phyloP scores from a whole-genome alignment of 2,113 vertebrate species.

The Acrocephalus arundinaceus region DNA sequence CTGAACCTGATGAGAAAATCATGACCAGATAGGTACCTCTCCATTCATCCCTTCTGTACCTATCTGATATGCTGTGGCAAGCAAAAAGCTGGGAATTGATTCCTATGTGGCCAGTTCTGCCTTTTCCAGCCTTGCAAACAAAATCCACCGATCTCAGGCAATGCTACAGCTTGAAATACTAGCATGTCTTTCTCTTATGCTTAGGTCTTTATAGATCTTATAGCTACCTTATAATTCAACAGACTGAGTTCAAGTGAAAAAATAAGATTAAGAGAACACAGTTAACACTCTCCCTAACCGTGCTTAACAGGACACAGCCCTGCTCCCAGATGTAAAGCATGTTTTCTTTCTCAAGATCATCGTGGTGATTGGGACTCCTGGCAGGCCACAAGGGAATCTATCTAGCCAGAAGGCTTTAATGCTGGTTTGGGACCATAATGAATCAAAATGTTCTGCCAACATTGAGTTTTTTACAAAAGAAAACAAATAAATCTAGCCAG shows the following conservation, averaged over 20 bases:
- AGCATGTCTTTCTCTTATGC: not conserved
- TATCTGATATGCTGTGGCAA: not conserved
- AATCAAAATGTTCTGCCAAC: slow-evolving; percentile 13
- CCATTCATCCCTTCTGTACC: not conserved
- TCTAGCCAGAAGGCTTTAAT: slow-evolving; percentile 1
- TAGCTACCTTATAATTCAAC: not conserved
- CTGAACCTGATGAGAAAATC: not conserved
- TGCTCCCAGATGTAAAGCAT: not conserved
- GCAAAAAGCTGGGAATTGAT: not conserved
- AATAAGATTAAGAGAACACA: not conserved
- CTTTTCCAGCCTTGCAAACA: not conserved
- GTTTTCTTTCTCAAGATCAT: not conserved
- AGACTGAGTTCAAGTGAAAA: not conserved
- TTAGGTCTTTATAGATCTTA: not conserved
- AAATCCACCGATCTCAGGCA: not conserved
- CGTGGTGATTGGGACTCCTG: not conserved
- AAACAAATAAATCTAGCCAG: not conserved
- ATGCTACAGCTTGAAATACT: not conserved
- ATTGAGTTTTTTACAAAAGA: not conserved
- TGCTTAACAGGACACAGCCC: not conserved
- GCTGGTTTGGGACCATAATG: not conserved
- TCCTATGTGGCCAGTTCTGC: not conserved
- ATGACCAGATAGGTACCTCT: not conserved
- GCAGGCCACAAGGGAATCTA: not conserved
- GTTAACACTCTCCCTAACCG: not conserved